These are phyloP conservation scores for Myotis pilosus DNA, from an alignment of 2,797 vertebrate genomes.

Conservation along the genomic window DNA sequence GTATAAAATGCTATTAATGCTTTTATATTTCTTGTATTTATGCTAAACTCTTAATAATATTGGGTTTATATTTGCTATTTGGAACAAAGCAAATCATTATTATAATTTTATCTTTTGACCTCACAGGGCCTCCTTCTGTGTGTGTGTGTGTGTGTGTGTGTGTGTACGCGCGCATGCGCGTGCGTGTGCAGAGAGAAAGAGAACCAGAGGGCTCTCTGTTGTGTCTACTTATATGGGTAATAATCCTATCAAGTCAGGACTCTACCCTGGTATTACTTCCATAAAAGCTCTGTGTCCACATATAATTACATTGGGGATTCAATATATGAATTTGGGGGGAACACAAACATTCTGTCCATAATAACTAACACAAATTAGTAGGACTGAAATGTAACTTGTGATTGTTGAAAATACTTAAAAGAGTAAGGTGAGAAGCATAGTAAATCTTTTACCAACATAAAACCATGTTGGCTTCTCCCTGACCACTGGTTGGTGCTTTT, in stretches of 20 bases:
- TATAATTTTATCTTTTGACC: background rate
- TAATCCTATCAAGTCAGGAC: background rate
- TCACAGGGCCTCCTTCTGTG: background rate
- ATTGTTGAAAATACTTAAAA: background rate
- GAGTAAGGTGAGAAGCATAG: background rate
- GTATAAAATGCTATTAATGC: background rate
- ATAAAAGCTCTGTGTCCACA: background rate
- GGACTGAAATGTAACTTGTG: background rate
- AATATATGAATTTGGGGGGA: background rate
- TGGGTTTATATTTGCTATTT: background rate
- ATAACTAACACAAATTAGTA: background rate
- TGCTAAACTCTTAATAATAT: background rate
- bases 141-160: background rate
- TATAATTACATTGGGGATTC: background rate
- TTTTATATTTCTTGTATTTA: background rate
- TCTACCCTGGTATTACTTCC: background rate
- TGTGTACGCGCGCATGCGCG: background rate
- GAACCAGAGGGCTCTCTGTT: background rate
- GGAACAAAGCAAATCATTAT: background rate
- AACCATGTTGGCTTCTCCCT: background rate
- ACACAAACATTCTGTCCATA: background rate
- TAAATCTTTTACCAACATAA: background rate
- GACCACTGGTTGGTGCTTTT: background rate
- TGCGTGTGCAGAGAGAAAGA: background rate
- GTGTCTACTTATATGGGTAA: background rate